These are phyloP conservation scores for Drosophila diplacantha DNA, from an alignment of 2,888 invertebrate species.

Conservation along the genomic window DNA sequence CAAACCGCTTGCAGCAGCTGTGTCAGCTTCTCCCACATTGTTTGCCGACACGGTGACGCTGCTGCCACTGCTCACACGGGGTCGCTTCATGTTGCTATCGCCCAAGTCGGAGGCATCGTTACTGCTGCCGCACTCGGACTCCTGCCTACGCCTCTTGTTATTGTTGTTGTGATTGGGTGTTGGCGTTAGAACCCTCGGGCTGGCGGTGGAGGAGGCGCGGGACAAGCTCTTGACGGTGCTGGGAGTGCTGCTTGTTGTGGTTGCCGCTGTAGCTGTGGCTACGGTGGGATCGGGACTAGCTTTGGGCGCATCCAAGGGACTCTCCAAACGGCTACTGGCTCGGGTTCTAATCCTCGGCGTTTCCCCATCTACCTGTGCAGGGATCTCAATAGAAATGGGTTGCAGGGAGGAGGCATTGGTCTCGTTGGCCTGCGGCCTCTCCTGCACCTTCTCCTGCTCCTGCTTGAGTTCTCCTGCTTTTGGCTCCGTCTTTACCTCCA, in stretches of 20 bases:
- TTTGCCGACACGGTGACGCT: slow-evolving; percentile 16
- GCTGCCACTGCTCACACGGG: slow-evolving; percentile 70
- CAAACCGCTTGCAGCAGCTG: slow-evolving; percentile 4
- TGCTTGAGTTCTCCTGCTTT: slow-evolving; percentile 29
- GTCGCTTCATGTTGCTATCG: slow-evolving; percentile 61
- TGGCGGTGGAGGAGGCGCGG: slow-evolving; percentile 60
- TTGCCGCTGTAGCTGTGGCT: slow-evolving; percentile 33
- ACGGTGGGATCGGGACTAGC: slow-evolving; percentile 61
- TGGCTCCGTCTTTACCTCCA: slow-evolving; percentile 24
- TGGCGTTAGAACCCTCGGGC: slow-evolving; percentile 63
- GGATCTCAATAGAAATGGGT: slow-evolving; percentile 91
- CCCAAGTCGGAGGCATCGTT: slow-evolving; percentile 45
- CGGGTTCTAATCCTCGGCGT: slow-evolving; percentile 82
- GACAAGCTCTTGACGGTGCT: slow-evolving; percentile 44
- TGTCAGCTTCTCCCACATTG: slow-evolving; percentile 24
- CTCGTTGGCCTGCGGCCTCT: slow-evolving; percentile 36
- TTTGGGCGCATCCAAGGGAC: slow-evolving; percentile 80
- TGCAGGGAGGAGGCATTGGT: slow-evolving; percentile 76
- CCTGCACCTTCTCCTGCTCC: slow-evolving; percentile 21
- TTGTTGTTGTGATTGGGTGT: slow-evolving; percentile 44
- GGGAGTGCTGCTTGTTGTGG: slow-evolving; percentile 2
- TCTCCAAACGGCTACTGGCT: slow-evolving; percentile 83
- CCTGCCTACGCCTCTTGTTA: slow-evolving; percentile 85
- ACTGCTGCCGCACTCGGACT: slow-evolving; percentile 82
- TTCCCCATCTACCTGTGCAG: slow-evolving; percentile 79